phyloP scores from a whole-genome alignment of 2,888 invertebrate species.

The Agrotis exclamationis region DNA sequence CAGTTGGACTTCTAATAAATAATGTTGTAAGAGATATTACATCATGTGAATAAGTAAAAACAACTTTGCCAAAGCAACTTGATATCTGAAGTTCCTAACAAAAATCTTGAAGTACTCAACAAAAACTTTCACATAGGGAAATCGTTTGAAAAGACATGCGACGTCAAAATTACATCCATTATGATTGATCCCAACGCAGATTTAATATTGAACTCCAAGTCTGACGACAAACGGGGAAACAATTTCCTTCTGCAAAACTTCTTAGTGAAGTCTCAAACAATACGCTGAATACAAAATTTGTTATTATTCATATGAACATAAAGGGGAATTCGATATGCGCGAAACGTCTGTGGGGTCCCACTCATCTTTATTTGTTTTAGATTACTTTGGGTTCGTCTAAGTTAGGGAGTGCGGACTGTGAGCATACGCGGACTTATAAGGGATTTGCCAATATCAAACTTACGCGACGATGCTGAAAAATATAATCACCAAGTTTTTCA shows the following conservation, averaged over 20 bases:
- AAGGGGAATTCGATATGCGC: conserved; percentile 84
- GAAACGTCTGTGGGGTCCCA: conserved; percentile 82
- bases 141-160: conserved; percentile 33
- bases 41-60: too few relatives aligned
- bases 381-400: conserved; percentile 87
- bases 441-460: conserved; percentile 72
- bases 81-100: not conserved
- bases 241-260: conserved; percentile 67
- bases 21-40: too few relatives aligned
- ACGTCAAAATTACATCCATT: conserved; percentile 50
- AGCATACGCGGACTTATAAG: conserved; percentile 81
- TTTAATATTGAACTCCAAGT: conserved; percentile 61
- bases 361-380: conserved; percentile 90
- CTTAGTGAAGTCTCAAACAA: conserved; percentile 70
- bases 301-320: conserved; percentile 84
- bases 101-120: conserved; percentile 17
- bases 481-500: conserved; percentile 84
- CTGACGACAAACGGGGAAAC: conserved; percentile 68
- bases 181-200: conserved; percentile 55
- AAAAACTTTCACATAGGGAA: conserved; percentile 14
- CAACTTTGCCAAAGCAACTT: not conserved
- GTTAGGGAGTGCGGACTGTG: conserved; percentile 78
- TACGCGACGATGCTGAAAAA: conserved; percentile 72
- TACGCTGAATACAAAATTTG: conserved; percentile 78
- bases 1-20: too few relatives aligned